Base-by-base conservation (phyloP, 1,140 invertebrate species). In the Venturia canescens region DNA sequence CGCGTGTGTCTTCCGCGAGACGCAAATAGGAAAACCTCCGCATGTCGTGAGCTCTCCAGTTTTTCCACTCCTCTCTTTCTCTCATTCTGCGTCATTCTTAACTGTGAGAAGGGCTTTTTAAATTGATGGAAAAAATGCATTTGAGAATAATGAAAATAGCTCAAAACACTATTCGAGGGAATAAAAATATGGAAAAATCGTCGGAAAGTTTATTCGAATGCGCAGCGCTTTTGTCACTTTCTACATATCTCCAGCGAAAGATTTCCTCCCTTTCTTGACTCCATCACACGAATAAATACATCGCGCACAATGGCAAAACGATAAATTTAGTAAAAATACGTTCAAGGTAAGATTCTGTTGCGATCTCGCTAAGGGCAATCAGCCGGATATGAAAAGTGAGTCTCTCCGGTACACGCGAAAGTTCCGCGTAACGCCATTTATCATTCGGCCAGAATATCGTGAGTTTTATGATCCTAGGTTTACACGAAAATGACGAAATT, bases 391-490 rank as follows among this genome's bases (percentile, higher is more conserved):
- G 50, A 53, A 53, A 53, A 53, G 50, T 53, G 50, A 53, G 50
- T 53, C 50, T 53, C 50, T 53, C 50, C n/a, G 50, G 50, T 53
- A 53, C n/a, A 53, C 50, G 38, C 38, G 7, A 53, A 21, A 53
- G 50, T 53, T 53, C 50, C 50, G n/a, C 50, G 18, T 53, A 15
- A 53, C n/a, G 50, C 50, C 18, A 53, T 53, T 53, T 53, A 53
- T 53, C n/a, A 53, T 53, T 18, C 6, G 50, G 50, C 18, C 50
- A 53, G 50, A 53, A 53, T 53, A 53, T 53, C 50, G 18, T 53
- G 50, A 53, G 50, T 53, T 53, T 53, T 53, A 53, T 53, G 50
- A 53, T 53, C 50, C 50, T 53, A 53, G 16, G 50, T 53, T 53
- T 21, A 18, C 50, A 18, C 1, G n/a, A 53, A 53, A 53, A 53